These are phyloP conservation scores for Empis livida DNA, from an alignment of 2,888 invertebrate genomes.

Conservation along the genomic window DNA sequence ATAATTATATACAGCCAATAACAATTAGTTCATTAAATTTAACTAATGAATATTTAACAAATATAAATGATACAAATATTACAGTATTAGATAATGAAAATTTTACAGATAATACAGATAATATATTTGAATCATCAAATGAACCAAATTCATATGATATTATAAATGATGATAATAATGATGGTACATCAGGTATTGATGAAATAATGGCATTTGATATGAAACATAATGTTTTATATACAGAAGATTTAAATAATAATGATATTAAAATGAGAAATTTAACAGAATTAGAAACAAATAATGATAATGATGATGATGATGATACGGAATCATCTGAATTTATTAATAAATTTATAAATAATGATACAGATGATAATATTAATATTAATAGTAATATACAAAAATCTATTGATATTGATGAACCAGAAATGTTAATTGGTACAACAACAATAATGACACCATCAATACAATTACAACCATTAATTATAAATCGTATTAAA, in stretches of 20 bases:
- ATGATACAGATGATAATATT: slow-evolving; percentile 13
- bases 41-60: too few relatives aligned
- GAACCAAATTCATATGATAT: not conserved
- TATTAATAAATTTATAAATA: slow-evolving; percentile 9
- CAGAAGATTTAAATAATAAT: not conserved
- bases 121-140: too few relatives aligned
- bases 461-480: slow-evolving; percentile 2
- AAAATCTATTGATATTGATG: not conserved
- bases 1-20: not conserved
- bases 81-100: too few relatives aligned
- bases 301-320: slow-evolving; percentile 8
- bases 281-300: slow-evolving; percentile 5
- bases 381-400: slow-evolving; percentile 9
- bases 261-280: not conserved
- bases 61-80: too few relatives aligned
- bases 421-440: slow-evolving; percentile 11
- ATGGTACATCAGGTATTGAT: not conserved
- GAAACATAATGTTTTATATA: slow-evolving; percentile 1
- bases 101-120: too few relatives aligned
- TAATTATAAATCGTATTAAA: slow-evolving; percentile 15
- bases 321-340: slow-evolving; percentile 8
- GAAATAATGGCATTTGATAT: not conserved
- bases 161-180: not conserved
- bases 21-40: too few relatives aligned
- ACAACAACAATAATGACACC: slow-evolving; percentile 13